Evolutionary conservation across 2,113 vertebrate species (phyloP).

Genomic region (Indicator indicator): DNA sequence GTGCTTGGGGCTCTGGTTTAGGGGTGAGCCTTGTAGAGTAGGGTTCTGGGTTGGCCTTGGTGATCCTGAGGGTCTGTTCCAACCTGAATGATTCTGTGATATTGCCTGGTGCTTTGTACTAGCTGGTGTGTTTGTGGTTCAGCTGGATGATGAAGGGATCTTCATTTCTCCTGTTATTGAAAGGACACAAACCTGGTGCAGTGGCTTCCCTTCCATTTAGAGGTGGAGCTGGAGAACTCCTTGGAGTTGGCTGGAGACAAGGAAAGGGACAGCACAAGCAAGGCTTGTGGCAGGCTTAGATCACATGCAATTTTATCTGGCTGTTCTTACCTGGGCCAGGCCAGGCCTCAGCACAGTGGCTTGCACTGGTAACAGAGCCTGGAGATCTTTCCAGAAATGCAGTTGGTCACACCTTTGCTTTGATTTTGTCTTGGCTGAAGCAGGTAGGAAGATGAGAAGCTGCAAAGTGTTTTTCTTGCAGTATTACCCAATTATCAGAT

Average conservation of each 20-base stretch:
- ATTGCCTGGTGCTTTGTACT: background rate
- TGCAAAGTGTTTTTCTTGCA: background rate
- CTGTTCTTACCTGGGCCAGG: rapidly evolving
- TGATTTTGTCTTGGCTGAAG: background rate
- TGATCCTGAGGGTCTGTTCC: too few relatives aligned
- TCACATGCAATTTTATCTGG: rapidly evolving
- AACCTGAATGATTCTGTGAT: too few relatives aligned
- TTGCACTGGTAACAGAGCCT: background rate
- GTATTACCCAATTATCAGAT: background rate
- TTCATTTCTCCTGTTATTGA: background rate
- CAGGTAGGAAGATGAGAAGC: background rate
- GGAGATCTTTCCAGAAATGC: background rate
- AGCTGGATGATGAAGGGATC: background rate
- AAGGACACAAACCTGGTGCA: background rate
- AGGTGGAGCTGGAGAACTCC: background rate
- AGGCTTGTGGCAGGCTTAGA: background rate
- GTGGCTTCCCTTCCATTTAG: background rate
- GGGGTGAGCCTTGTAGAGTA: too few relatives aligned
- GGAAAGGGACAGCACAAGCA: background rate
- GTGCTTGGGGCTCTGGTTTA: too few relatives aligned
- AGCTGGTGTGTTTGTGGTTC: background rate
- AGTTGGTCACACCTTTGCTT: background rate
- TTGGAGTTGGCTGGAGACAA: background rate
- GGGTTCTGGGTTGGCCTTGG: too few relatives aligned
- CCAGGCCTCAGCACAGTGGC: background rate